Percentiles rank a stretch among this genome's conserved stretches.
phyloP scores from a whole-genome alignment of 2,888 invertebrate species.

The Limnephilus lunatus region DNA sequence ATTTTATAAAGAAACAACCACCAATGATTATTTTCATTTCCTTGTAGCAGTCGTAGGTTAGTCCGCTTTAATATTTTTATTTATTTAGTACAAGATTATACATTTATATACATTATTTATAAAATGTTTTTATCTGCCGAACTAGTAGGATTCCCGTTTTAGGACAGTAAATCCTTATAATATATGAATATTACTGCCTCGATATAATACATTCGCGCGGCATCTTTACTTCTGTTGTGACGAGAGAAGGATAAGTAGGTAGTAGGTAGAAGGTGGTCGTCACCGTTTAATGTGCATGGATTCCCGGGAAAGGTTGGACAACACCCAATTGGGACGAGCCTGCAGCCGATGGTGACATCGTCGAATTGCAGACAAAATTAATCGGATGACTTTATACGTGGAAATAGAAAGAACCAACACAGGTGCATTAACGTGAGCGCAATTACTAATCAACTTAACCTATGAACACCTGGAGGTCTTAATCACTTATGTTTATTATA shows the following conservation, averaged over 20 bases:
- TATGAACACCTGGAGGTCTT: neutral
- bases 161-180: too few species aligned
- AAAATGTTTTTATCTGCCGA: too few species aligned
- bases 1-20: neutral
- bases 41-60: neutral
- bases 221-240: neutral
- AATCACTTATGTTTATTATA: neutral
- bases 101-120: too few species aligned
- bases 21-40: neutral
- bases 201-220: neutral
- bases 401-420: conserved; percentile 10
- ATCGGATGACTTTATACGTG: conserved; percentile 13
- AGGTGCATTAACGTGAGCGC: neutral
- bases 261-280: neutral
- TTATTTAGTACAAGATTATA: too few species aligned
- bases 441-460: neutral
- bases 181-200: neutral
- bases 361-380: neutral
- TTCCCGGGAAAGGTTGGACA: conserved; percentile 46
- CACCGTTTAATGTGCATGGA: conserved; percentile 26
- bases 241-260: neutral
- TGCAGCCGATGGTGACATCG: conserved; percentile 12
- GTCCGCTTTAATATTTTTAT: neutral
- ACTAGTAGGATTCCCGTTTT: too few species aligned
- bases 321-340: conserved; percentile 49